A percentile compares a stretch with the other conserved stretches of the same genome.
These are phyloP conservation scores for Galerucella pusilla DNA, from an alignment of 2,888 invertebrate species.

Conservation along the genomic window DNA sequence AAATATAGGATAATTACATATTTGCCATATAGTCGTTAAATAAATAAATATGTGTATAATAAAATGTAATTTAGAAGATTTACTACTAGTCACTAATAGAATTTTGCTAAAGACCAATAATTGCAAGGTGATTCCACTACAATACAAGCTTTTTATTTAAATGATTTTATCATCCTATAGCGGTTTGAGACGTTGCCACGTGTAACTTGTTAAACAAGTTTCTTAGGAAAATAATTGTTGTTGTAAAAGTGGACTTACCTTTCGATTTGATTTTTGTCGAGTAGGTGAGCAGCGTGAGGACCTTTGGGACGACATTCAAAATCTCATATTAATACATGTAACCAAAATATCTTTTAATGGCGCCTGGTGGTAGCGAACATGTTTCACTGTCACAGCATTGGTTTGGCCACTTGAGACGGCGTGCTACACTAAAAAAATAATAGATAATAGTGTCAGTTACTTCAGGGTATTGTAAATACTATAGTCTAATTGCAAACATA, in stretches of 20 bases:
- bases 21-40: slow-evolving; percentile 29
- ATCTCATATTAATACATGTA: slow-evolving; percentile 52
- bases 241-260: slow-evolving; percentile 6
- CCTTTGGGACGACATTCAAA: slow-evolving; percentile 37
- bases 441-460: slow-evolving; percentile 57
- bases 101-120: slow-evolving; percentile 16
- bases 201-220: too few relatives aligned
- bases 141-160: neutral
- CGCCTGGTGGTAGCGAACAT: slow-evolving; percentile 55
- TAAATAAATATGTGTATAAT: slow-evolving; percentile 27
- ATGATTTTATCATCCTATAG: too few relatives aligned
- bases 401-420: slow-evolving; percentile 41
- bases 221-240: neutral
- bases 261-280: slow-evolving; percentile 33
- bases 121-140: slow-evolving; percentile 4
- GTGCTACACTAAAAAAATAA: slow-evolving; percentile 38
- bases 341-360: slow-evolving; percentile 62
- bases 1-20: slow-evolving; percentile 29
- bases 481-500: slow-evolving; percentile 60
- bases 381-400: slow-evolving; percentile 49
- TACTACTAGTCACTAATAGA: slow-evolving; percentile 31
- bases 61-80: slow-evolving; percentile 22
- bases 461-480: slow-evolving; percentile 67
- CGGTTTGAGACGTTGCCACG: too few relatives aligned
- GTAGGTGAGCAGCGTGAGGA: slow-evolving; percentile 11